A percentile compares a stretch with the other conserved stretches of the same genome.
phyloP scores from a whole-genome alignment of 92 coral and sea anemone species.

The Micromussa lordhowensis region DNA sequence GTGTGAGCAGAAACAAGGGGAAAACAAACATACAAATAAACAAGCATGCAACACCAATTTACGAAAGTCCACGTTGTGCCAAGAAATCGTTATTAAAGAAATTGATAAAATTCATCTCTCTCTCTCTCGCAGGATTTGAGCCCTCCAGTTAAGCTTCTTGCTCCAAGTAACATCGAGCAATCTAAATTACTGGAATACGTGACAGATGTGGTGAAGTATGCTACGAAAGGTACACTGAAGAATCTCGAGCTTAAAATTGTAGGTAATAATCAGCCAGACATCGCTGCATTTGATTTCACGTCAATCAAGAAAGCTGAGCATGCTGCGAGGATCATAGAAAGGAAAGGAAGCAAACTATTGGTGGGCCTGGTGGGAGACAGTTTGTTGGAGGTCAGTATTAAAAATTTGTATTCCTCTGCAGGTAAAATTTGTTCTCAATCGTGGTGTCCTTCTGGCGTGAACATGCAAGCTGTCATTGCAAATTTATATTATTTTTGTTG shows the following conservation, averaged over 20 bases:
- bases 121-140: constrained; percentile 70
- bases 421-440: no score
- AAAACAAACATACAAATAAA: not conserved
- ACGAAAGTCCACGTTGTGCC: not conserved
- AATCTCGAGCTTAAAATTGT: constrained; percentile 75
- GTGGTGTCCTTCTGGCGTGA: no score
- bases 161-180: constrained; percentile 73
- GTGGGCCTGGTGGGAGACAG: constrained; percentile 97
- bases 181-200: constrained; percentile 74
- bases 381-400: constrained; percentile 80
- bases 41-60: not conserved
- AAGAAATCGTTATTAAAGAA: not conserved
- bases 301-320: constrained; percentile 95
- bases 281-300: constrained; percentile 97
- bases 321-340: constrained; percentile 91
- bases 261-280: constrained; percentile 76
- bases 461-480: no score
- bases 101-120: no score
- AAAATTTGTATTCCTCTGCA: not conserved
- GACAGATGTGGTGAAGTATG: constrained; percentile 84
- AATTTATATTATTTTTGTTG: no score
- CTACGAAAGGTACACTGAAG: constrained; percentile 83
- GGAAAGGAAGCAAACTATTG: constrained; percentile 89
- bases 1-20: not conserved
- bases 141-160: constrained; percentile 72